These are phyloP conservation scores for Oxyteleia sp. DNA, from an alignment of 2,888 invertebrate genomes.

Conservation along the genomic window DNA sequence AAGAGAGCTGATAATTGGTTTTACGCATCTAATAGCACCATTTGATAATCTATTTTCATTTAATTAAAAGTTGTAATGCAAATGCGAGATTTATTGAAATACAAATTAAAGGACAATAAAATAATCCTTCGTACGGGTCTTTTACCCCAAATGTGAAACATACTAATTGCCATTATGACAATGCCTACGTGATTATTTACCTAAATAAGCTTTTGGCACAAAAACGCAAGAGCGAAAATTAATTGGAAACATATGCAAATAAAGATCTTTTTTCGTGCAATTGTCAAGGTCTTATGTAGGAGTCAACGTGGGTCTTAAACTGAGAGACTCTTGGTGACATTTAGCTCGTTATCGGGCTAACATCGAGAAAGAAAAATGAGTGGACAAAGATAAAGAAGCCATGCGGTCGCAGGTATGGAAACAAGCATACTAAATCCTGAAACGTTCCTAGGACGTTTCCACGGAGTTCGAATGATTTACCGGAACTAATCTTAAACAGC, in stretches of 20 bases:
- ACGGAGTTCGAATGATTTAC: slow-evolving; percentile 85
- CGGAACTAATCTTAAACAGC: slow-evolving; percentile 84
- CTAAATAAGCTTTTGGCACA: background rate
- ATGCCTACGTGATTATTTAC: slow-evolving; percentile 14
- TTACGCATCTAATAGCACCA: too few species aligned
- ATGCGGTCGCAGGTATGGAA: slow-evolving; percentile 76
- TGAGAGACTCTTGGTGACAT: slow-evolving; percentile 62
- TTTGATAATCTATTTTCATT: background rate
- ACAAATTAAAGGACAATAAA: background rate
- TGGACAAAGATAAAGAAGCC: slow-evolving; percentile 74
- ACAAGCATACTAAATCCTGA: slow-evolving; percentile 83
- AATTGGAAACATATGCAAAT: slow-evolving; percentile 46
- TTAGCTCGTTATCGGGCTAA: slow-evolving; percentile 81
- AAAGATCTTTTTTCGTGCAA: slow-evolving; percentile 29
- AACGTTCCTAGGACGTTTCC: slow-evolving; percentile 81
- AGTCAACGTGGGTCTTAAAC: slow-evolving; percentile 59
- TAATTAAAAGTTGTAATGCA: too few species aligned
- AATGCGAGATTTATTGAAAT: too few species aligned
- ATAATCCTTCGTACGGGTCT: background rate
- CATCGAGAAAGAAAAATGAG: slow-evolving; percentile 78
- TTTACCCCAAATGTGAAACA: background rate
- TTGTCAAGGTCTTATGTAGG: slow-evolving; percentile 49
- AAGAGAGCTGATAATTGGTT: slow-evolving; percentile 7
- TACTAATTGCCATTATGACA: slow-evolving; percentile 11
- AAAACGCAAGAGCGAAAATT: slow-evolving; percentile 1